Percentiles rank a stretch among this genome's conserved stretches.
Evolutionary conservation across 1,140 invertebrate species (phyloP).

Genomic region (Pollicipes pollicipes): DNA sequence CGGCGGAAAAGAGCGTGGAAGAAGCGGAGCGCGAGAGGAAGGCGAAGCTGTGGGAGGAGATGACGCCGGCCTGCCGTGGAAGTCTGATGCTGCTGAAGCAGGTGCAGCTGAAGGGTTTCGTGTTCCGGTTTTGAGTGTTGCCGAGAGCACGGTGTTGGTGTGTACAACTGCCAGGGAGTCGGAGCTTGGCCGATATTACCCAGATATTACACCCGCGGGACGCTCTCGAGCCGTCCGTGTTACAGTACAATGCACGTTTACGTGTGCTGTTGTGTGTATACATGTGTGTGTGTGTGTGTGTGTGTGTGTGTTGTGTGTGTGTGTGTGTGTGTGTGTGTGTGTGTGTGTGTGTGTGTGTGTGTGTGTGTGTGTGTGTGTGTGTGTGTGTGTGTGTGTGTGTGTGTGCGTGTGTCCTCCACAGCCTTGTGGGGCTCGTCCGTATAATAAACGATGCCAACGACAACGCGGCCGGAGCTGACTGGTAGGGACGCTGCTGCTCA

Average conservation of each 20-base stretch:
- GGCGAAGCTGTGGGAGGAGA: neutral
- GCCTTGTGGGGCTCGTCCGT: neutral
- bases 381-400: constrained; percentile 9
- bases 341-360: neutral
- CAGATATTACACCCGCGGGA: too few species aligned
- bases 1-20: neutral
- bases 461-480: too few species aligned
- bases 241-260: neutral
- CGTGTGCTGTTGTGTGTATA: neutral
- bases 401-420: constrained; percentile 4
- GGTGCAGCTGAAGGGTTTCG: neutral
- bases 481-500: too few species aligned
- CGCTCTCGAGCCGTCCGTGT: too few species aligned
- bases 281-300: neutral
- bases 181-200: too few species aligned
- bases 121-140: neutral
- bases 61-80: neutral
- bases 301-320: neutral
- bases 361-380: constrained; percentile 9
- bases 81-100: neutral
- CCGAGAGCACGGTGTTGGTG: too few species aligned
- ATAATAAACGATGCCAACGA: neutral
- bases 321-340: neutral
- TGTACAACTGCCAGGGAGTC: too few species aligned
- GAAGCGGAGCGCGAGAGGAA: neutral